Percentiles rank a stretch among this genome's conserved stretches.
Conservation (phyloP, 1,140 invertebrate species). For the Drosophila takahashii region DNA sequence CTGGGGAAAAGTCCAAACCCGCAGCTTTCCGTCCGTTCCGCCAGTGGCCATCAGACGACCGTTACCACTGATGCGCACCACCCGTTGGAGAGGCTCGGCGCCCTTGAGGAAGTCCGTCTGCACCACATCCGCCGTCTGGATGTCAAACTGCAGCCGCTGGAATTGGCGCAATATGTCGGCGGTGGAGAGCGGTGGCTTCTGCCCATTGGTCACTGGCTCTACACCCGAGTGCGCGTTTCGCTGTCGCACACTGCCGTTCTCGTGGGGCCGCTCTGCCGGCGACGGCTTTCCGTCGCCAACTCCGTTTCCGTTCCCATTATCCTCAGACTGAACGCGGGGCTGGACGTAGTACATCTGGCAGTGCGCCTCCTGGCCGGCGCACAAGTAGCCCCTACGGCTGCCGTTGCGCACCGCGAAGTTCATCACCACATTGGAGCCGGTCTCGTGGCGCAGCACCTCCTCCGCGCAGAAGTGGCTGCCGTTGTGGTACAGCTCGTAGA, state of each 20-base stretch:
- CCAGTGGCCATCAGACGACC: conserved; percentile 94
- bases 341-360: conserved; percentile 95
- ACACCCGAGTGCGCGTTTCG: conserved; percentile 67
- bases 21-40: conserved; percentile 94
- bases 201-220: conserved; percentile 64
- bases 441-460: conserved; percentile 94
- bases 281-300: conserved; percentile 47
- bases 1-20: conserved; percentile 95
- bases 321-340: conserved; percentile 87
- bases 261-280: conserved; percentile 63
- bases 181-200: conserved; percentile 57
- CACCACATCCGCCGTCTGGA: conserved; percentile 90
- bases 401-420: conserved; percentile 91
- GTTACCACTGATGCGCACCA: conserved; percentile 91
- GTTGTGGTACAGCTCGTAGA: conserved; percentile 95
- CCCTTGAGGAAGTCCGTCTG: conserved; percentile 90
- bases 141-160: conserved; percentile 89
- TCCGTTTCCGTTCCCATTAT: conserved; percentile 28
- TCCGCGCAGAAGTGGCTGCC: conserved; percentile 92
- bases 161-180: conserved; percentile 85
- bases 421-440: conserved; percentile 95
- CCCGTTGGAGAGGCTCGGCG: conserved; percentile 93
- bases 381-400: conserved; percentile 90
- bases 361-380: conserved; percentile 95
- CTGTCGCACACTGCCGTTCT: conserved; percentile 73